Evolutionary conservation across 1,140 invertebrate species (phyloP).

Genomic region (Ceratosolen solmsi): DNA sequence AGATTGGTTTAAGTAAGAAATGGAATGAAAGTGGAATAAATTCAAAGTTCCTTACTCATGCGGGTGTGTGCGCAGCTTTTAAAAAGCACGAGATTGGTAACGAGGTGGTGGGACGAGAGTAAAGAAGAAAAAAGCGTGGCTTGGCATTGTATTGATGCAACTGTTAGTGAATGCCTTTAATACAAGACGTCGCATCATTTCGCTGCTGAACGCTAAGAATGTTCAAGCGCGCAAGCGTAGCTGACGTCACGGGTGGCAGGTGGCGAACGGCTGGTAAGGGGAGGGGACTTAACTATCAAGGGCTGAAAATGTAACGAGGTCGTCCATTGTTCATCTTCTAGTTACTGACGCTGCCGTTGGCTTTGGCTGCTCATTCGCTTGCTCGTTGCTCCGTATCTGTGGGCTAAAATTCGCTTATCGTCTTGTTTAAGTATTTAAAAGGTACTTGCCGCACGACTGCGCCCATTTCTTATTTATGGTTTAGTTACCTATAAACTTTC

Average conservation of each 20-base stretch:
- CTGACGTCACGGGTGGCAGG: too few species aligned
- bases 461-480: conserved; percentile 28
- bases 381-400: neutral
- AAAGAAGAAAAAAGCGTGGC: neutral
- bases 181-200: conserved; percentile 2
- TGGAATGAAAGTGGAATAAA: too few species aligned
- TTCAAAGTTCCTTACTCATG: too few species aligned
- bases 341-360: conserved; percentile 16
- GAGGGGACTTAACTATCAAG: conserved; percentile 34
- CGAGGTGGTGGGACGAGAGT: neutral
- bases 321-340: conserved; percentile 46
- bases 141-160: neutral
- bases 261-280: neutral
- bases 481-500: conserved; percentile 22
- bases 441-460: neutral
- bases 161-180: conserved; percentile 29
- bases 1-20: too few species aligned
- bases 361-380: neutral
- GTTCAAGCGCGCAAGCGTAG: neutral
- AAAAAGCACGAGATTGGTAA: too few species aligned
- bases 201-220: conserved; percentile 39
- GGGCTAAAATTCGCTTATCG: conserved; percentile 44
- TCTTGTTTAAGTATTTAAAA: conserved; percentile 51
- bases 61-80: too few species aligned
- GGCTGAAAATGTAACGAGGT: conserved; percentile 50